These are phyloP conservation scores for Drosophila multiciliata DNA, from an alignment of 2,888 invertebrate species.

Conservation along the genomic window DNA sequence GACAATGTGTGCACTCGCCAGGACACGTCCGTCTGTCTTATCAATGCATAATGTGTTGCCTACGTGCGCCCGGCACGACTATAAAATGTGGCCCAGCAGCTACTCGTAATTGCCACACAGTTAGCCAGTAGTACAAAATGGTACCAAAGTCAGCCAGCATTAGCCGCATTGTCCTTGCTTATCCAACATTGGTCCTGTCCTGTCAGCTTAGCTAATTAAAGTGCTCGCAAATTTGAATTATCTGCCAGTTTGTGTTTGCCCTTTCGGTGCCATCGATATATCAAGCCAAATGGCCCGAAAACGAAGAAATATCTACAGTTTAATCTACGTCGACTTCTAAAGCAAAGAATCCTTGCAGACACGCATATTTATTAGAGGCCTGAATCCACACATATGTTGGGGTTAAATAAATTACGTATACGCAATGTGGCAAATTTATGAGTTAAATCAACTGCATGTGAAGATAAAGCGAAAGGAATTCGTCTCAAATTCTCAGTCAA, in stretches of 20 bases:
- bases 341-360: slow-evolving; percentile 35
- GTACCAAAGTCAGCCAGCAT: slow-evolving; percentile 38
- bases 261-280: slow-evolving; percentile 57
- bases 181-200: not conserved
- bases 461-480: slow-evolving; percentile 30
- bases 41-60: slow-evolving; percentile 60
- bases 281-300: slow-evolving; percentile 56
- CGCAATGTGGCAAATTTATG: slow-evolving; percentile 61
- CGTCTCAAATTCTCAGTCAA: slow-evolving; percentile 8
- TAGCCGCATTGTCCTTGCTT: slow-evolving; percentile 32
- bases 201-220: slow-evolving; percentile 74
- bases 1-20: slow-evolving; percentile 48
- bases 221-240: slow-evolving; percentile 77
- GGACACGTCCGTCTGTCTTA: slow-evolving; percentile 55
- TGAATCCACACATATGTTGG: slow-evolving; percentile 28
- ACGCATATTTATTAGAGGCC: slow-evolving; percentile 29
- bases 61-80: slow-evolving; percentile 58
- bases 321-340: slow-evolving; percentile 51
- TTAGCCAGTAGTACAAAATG: slow-evolving; percentile 48
- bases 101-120: slow-evolving; percentile 63
- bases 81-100: slow-evolving; percentile 43
- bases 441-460: slow-evolving; percentile 47
- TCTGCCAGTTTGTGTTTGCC: slow-evolving; percentile 49
- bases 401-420: slow-evolving; percentile 58
- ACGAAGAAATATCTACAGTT: slow-evolving; percentile 48